Evolutionary conservation across 2,888 invertebrate genomes (phyloP), one percentile per base, ranked within the genome.

Genomic region (Heteromurus nitidus): DNA sequence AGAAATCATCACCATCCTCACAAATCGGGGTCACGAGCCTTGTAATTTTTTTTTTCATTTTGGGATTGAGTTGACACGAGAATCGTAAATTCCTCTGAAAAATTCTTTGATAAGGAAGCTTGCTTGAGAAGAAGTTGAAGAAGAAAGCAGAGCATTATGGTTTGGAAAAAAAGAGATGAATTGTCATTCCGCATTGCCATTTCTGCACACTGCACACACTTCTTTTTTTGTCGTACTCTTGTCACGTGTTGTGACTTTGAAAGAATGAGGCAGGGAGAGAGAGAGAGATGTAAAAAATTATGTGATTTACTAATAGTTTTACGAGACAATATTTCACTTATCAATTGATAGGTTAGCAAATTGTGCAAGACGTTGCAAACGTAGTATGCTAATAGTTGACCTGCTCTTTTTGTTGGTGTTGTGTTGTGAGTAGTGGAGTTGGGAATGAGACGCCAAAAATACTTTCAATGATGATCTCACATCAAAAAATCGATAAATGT

Each of bases 11-110:
- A 79, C 67, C 80, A 80, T 80, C 80, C 62, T 80, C 67, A 58
- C 68, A 7, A 80, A 73, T 80, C 79, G 79, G 68, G 73, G 73
- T 80, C 73, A 73, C 80, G 60, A 80, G 73, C 58, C 73, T 62
- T 67, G 22, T 60, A 67, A 70, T 79, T 79, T 79, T 79, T 68
- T 64, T 79, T 13, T 36, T 36, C 13, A 36, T 9, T 13, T 9
- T 36, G 36, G 24, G 7, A 5, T 24, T 3, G 55, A 22, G 55
- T 55, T 20, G 22, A 55, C 55, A 24, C 24, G 22, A 11, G 22
- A n/a, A 68, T 68, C 73, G 67, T 80, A 80, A 80, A 73, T 80
- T 80, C 80, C 67, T 11, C n/a, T 9, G 31, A 73, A 24, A 53
- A 62, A 58, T 62, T 62, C 22, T 80, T 80, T 73, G 26, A 67